Conservation (phyloP, 30 jellyfish, hydroid and myxozoan species). For the Aurelia sp. region DNA sequence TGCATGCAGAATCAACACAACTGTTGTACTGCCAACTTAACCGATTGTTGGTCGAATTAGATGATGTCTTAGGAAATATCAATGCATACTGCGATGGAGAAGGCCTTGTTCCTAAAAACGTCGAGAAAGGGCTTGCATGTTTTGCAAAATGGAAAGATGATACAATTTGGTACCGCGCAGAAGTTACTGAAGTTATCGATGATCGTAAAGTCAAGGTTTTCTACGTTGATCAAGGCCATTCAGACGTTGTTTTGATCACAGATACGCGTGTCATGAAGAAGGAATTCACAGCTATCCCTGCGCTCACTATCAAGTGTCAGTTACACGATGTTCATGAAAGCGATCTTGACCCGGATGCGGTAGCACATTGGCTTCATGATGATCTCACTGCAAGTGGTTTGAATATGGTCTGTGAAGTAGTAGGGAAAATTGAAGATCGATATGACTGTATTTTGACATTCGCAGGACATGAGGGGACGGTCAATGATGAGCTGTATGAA, state of each 20-base stretch:
- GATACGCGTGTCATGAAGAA: slow-evolving; percentile 29
- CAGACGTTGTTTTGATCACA: slow-evolving; percentile 16
- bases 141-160: slow-evolving; percentile 14
- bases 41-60: background rate
- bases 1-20: slow-evolving; percentile 24
- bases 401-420: slow-evolving; percentile 20
- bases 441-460: slow-evolving; percentile 30
- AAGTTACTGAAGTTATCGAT: background rate
- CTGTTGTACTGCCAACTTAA: slow-evolving; percentile 13
- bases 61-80: slow-evolving; percentile 10
- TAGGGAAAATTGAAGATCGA: slow-evolving; percentile 39
- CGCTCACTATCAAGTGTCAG: slow-evolving; percentile 40
- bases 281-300: slow-evolving; percentile 58
- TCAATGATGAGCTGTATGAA: slow-evolving; percentile 27
- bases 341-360: slow-evolving; percentile 54
- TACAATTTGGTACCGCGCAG: slow-evolving; percentile 54
- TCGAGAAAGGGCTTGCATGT: slow-evolving; percentile 29
- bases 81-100: slow-evolving; percentile 23
- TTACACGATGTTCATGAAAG: slow-evolving; percentile 65
- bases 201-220: slow-evolving; percentile 36
- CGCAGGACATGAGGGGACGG: slow-evolving; percentile 3
- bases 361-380: slow-evolving; percentile 66
- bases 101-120: background rate
- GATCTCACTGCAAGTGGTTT: background rate
- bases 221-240: slow-evolving; percentile 77